phyloP scores from a whole-genome alignment of 2,113 vertebrate species.

The Ictalurus furcatus region DNA sequence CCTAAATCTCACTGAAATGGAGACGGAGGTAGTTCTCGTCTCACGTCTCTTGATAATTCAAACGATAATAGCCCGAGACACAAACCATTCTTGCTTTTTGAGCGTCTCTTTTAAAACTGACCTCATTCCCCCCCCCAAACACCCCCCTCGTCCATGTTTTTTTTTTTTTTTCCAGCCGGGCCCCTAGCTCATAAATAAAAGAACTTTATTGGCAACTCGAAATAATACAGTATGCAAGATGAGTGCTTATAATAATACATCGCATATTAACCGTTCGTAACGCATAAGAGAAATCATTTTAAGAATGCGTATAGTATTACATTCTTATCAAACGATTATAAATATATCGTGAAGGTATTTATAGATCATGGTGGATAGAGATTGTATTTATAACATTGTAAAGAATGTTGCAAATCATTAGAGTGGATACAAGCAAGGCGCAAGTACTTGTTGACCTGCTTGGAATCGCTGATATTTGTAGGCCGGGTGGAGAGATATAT shows the following conservation, averaged over 20 bases:
- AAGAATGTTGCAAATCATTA: not conserved
- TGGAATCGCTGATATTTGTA: conserved; percentile 26
- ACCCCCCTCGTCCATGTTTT: too few species aligned
- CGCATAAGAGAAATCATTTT: not conserved
- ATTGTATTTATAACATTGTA: not conserved
- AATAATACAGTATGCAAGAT: not conserved
- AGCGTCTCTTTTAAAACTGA: not conserved
- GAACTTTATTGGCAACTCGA: too few species aligned
- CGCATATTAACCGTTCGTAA: not conserved
- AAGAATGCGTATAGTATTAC: not conserved
- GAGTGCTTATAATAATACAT: not conserved
- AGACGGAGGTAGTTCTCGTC: not conserved
- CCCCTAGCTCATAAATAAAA: not conserved
- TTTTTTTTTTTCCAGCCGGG: not conserved
- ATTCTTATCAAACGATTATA: not conserved
- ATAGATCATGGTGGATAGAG: too few species aligned
- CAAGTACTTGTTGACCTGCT: not conserved
- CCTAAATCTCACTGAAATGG: conserved; percentile 42
- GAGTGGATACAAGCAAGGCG: not conserved
- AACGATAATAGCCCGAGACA: not conserved
- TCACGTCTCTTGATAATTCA: not conserved
- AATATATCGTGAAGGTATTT: not conserved
- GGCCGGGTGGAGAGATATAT: not conserved
- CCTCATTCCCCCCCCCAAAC: not conserved
- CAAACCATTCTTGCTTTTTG: not conserved